Evolutionary conservation across 2,113 vertebrate species (phyloP).

Genomic region (Isichthys henryi): DNA sequence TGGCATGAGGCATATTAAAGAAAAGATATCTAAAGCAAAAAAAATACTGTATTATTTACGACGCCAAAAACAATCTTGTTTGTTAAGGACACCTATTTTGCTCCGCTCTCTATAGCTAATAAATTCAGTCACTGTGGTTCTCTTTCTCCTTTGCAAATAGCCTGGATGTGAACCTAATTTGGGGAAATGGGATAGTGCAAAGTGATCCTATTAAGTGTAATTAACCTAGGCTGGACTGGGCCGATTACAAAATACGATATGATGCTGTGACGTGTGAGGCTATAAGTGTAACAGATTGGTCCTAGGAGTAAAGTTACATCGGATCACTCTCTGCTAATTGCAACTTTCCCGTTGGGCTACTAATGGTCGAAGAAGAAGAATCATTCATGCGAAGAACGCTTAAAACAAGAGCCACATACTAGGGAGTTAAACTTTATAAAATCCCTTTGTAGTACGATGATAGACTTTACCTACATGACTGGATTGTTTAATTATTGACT

Average conservation of each 20-base stretch:
- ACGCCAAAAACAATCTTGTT: neutral
- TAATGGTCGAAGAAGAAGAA: neutral
- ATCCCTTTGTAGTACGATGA: slow-evolving; percentile 43
- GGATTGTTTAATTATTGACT: slow-evolving; percentile 63
- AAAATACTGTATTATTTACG: neutral
- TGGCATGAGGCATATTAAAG: neutral
- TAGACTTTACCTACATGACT: slow-evolving; percentile 60
- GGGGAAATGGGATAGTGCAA: neutral
- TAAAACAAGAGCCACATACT: neutral
- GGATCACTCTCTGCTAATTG: neutral
- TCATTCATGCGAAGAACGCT: neutral
- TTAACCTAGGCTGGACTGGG: neutral
- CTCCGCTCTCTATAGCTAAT: neutral
- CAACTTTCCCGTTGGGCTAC: neutral
- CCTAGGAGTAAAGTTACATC: neutral
- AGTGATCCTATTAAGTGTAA: slow-evolving; percentile 8
- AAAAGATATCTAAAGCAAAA: neutral
- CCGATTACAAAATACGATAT: neutral
- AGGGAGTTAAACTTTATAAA: slow-evolving; percentile 8
- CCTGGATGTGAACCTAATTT: neutral
- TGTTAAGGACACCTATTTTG: neutral
- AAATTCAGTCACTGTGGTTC: neutral
- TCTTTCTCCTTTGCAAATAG: neutral
- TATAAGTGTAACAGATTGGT: neutral
- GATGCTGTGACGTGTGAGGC: neutral